Base-by-base conservation (phyloP, 2,888 invertebrate genomes). In the Synanthedon formicaeformis region DNA sequence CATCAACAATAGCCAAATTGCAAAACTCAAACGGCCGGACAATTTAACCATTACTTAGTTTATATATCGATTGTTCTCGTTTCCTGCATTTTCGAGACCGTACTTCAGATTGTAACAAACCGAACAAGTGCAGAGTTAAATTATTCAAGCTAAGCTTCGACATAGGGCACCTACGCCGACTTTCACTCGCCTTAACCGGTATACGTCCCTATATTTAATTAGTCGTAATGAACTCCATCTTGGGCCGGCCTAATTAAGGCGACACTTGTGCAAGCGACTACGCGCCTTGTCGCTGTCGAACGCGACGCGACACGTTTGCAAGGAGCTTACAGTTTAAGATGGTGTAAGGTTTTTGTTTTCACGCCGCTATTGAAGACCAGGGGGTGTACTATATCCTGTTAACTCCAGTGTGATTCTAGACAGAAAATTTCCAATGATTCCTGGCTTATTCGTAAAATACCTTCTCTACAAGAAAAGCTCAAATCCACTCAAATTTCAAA, bases 121-220 rank as follows among this genome's bases (percentile, higher is more conserved):
- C n/a, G n/a, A 13, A 45, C 45, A 14, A 13, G 14, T 45, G 45
- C 45, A 3, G 34, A 34, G 13, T 45, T 45, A 45, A 45, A 45
- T 45, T 45, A 45, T 45, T 45, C 45, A 45, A 41, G 52, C 23
- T 45, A 13, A 45, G 45, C 45, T 45, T 45, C 45, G 45, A 45
- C 45, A 45, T 56, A 64, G 60, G 56, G 67, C 75, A 71, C 75
- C 74, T 67, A 75, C 75, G 69, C 72, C 71, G 68, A 73, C 72
- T 78, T 75, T 77, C 71, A 67, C 63, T 59, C 60, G 56, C 63
- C 75, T 75, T 74, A 74, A 73, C 73, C 69, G 74, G 75, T 70
- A 73, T 78, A 75, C 78, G 81, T 73, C 71, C 69, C 67, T 70
- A 73, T 74, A 74, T 75, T 79, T 83, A 83, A 81, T 83, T 82